Conservation (phyloP, 2,113 vertebrate genomes). For the Tricholaema leucomelas region DNA sequence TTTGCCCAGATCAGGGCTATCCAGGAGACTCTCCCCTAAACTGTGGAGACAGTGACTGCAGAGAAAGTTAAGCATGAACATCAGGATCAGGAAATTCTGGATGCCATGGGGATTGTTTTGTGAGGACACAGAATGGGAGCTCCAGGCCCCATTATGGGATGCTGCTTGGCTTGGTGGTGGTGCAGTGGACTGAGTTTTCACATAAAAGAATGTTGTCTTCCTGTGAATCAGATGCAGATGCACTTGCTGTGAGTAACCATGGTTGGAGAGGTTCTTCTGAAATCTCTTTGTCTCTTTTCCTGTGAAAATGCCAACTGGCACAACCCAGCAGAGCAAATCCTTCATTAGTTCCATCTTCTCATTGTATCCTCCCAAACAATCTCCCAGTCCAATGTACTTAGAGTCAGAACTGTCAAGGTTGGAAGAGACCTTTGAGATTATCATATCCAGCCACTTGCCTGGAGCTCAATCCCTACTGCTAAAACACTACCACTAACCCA, state of each 20-base stretch:
- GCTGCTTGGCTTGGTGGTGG: background rate
- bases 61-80: background rate
- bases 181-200: background rate
- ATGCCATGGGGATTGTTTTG: background rate
- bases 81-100: background rate
- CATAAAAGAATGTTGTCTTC: background rate
- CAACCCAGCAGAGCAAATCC: background rate
- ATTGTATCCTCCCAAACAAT: background rate
- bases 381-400: background rate
- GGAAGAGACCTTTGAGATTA: too few relatives aligned
- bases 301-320: slow-evolving; percentile 32
- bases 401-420: too few relatives aligned
- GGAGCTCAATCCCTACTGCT: too few relatives aligned
- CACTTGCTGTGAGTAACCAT: slow-evolving; percentile 37
- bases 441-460: too few relatives aligned
- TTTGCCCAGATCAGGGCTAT: background rate
- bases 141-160: background rate
- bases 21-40: background rate
- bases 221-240: slow-evolving; percentile 16
- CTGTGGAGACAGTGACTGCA: background rate
- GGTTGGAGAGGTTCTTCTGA: background rate
- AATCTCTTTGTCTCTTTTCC: slow-evolving; percentile 1
- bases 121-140: background rate
- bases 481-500: too few relatives aligned
- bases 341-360: background rate